Conservation (phyloP, 2,888 invertebrate species). For the Junonia oenone region DNA sequence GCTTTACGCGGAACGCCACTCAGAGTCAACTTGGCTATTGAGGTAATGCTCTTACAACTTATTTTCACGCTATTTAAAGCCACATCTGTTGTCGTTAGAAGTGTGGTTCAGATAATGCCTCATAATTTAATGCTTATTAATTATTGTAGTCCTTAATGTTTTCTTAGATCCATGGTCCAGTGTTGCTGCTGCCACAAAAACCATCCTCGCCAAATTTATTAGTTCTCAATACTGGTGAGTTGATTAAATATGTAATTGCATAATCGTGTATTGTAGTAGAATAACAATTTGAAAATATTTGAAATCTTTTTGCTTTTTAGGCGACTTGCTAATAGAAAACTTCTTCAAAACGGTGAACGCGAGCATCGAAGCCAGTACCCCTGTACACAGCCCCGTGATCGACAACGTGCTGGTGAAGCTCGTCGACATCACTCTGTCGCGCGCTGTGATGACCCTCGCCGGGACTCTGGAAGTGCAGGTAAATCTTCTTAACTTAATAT, state of each 20-base stretch:
- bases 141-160: too few relatives aligned
- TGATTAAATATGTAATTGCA: neutral
- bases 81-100: too few relatives aligned
- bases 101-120: too few relatives aligned
- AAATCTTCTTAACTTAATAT: neutral
- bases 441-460: slow-evolving; percentile 86
- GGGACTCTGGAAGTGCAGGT: slow-evolving; percentile 87
- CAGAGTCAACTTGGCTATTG: slow-evolving; percentile 81
- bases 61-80: too few relatives aligned
- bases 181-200: slow-evolving; percentile 87
- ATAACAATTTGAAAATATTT: neutral
- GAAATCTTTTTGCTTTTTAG: slow-evolving; percentile 48
- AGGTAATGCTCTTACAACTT: slow-evolving; percentile 52
- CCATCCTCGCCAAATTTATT: slow-evolving; percentile 88
- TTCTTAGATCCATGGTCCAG: slow-evolving; percentile 83
- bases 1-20: slow-evolving; percentile 68
- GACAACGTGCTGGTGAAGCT: slow-evolving; percentile 86
- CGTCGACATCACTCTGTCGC: slow-evolving; percentile 82
- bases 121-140: too few relatives aligned
- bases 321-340: slow-evolving; percentile 88
- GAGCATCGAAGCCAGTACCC: slow-evolving; percentile 48
- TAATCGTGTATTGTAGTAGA: neutral
- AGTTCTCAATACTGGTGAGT: slow-evolving; percentile 85
- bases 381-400: slow-evolving; percentile 73
- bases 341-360: slow-evolving; percentile 82